These are phyloP conservation scores for Pseudococcus viburni DNA, from an alignment of 2,888 invertebrate species.

Conservation along the genomic window DNA sequence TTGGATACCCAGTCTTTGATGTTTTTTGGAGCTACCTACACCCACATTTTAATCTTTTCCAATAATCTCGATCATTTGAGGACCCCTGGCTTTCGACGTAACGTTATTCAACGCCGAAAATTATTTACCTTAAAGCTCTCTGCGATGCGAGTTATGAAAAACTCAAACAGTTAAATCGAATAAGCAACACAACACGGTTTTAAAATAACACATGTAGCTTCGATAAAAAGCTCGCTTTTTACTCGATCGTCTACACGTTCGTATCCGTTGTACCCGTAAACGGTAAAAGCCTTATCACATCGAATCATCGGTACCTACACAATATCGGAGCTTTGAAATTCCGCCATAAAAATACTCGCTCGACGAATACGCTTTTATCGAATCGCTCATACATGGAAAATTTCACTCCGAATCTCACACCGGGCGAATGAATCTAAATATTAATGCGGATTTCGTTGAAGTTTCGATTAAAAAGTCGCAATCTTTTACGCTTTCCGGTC, in stretches of 20 bases:
- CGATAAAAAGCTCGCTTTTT: conserved; percentile 20
- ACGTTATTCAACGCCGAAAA: background rate
- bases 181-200: conserved; percentile 1
- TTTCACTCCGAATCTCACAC: background rate
- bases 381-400: background rate
- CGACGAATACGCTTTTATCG: background rate
- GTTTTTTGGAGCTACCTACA: too few relatives aligned
- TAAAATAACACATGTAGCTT: conserved; percentile 38
- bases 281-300: conserved; percentile 3
- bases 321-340: background rate
- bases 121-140: background rate
- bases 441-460: background rate
- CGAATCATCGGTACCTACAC: background rate
- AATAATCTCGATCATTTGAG: background rate
- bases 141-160: conserved; percentile 1
- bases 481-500: conserved; percentile 34
- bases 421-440: background rate
- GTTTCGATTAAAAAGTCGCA: conserved; percentile 35
- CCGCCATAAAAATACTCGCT: background rate
- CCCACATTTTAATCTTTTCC: background rate
- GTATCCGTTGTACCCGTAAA: background rate
- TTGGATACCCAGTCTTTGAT: too few relatives aligned
- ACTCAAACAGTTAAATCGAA: conserved; percentile 29
- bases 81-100: background rate
- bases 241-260: background rate